Evolutionary conservation across 2,797 vertebrate genomes (phyloP).

Genomic region (Scarus forsteni): DNA sequence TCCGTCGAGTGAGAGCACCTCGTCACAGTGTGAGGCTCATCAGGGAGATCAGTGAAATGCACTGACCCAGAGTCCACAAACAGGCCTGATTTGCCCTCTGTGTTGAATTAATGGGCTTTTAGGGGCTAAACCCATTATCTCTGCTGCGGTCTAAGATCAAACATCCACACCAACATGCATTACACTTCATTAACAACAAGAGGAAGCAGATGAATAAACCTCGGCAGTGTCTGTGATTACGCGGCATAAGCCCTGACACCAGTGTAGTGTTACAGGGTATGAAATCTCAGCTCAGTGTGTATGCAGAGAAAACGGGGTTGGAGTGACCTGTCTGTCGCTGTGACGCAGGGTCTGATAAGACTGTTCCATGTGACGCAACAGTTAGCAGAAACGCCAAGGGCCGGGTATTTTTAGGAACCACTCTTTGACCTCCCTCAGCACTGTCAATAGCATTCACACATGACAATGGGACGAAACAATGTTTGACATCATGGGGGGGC

Average conservation of each 20-base stretch:
- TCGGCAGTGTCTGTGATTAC: conserved; percentile 19
- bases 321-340: conserved; percentile 64
- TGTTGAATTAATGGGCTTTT: conserved; percentile 49
- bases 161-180: conserved; percentile 37
- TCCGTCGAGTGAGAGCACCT: conserved; percentile 23
- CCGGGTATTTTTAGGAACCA: conserved; percentile 79
- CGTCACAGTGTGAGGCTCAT: conserved; percentile 35
- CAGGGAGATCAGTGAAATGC: conserved; percentile 42
- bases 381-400: conserved; percentile 67
- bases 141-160: conserved; percentile 31
- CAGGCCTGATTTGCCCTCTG: conserved; percentile 25
- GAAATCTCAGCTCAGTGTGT: conserved; percentile 35
- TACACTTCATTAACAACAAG: conserved; percentile 24
- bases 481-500: conserved; percentile 25
- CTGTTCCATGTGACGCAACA: conserved; percentile 72
- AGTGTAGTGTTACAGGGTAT: conserved; percentile 36
- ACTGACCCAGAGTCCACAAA: conserved; percentile 29
- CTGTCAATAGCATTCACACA: conserved; percentile 65
- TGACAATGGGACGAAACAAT: conserved; percentile 53
- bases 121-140: conserved; percentile 26
- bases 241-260: conserved; percentile 7
- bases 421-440: conserved; percentile 73
- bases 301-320: conserved; percentile 54
- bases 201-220: conserved; percentile 19
- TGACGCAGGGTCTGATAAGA: conserved; percentile 80